Evolutionary conservation across 2,113 vertebrate species (phyloP), one percentile per base, ranked within the genome.

Genomic region (Sylvia atricapilla): DNA sequence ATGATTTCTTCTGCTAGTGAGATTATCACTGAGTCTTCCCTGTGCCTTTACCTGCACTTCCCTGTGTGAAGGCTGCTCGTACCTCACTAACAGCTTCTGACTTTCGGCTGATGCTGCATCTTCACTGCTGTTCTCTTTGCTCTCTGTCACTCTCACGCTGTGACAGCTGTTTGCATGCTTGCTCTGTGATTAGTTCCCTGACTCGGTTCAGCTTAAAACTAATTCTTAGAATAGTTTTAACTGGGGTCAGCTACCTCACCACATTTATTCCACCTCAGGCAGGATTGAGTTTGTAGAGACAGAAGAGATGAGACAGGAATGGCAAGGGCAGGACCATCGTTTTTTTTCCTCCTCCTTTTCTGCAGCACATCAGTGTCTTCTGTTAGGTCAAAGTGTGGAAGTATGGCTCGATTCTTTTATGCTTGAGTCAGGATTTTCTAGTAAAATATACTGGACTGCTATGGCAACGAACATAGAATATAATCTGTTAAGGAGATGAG

Each of bases 401-500:
- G 18, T 46, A 62, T 66, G 27, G 52, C 22, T 59, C 10, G 5
- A 39, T 87, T 77, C 30, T 87, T 88, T 59, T 68, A 17, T 84
- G 72, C 79, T 77, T 59, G 16, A 64, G 72, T 93, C 47, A 81
- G 85, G 83, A 56, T 95, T 96, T 96, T 96, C 52, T 52, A 64
- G 37, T 86, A 52, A 92, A 90, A 74, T 74, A 47, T 7, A 41
- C 13, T 31, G 35, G 33, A 90, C 60, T 92, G 44, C 85, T 88
- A 64, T 95, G 79, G 66, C 60, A 96, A 88, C 17, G 0, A 77
- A 56, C 21, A 17, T 49, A 84, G 64, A 92, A 49, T 86, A 75
- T 92, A 86, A 90, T 93, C 83, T 75, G 11, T 87, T 87, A 67
- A 70, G 8, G 52, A 81, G 43, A 81, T 95, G 94, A 95, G 63